Conservation (phyloP, 2,113 vertebrate genomes). For the Austrofundulus limnaeus region DNA sequence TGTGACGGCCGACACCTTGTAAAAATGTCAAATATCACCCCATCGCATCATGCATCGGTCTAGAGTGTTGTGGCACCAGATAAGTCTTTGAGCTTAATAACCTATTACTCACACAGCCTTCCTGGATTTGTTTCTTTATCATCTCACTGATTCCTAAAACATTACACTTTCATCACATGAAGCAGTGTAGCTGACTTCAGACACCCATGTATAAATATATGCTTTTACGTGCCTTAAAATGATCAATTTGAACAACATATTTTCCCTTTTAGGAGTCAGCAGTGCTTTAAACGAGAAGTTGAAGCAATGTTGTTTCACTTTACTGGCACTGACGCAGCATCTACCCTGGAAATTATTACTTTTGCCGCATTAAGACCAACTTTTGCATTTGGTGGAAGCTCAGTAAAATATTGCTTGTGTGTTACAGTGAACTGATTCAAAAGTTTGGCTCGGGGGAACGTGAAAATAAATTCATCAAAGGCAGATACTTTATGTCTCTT, state of each 20-base stretch:
- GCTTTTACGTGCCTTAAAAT: too few relatives aligned
- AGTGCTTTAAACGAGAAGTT: not conserved
- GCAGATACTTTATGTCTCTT: slow-evolving; percentile 1
- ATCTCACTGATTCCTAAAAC: slow-evolving; percentile 7
- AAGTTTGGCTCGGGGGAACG: slow-evolving; percentile 4
- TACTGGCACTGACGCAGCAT: not conserved
- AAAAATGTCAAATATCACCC: slow-evolving; percentile 18
- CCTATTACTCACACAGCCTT: slow-evolving; percentile 7
- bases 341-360: not conserved
- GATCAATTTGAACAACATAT: too few relatives aligned
- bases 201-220: too few relatives aligned
- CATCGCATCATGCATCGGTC: slow-evolving; percentile 4
- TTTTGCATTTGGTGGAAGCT: not conserved
- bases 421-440: slow-evolving; percentile 11
- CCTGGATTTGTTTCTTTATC: not conserved
- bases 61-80: slow-evolving; percentile 15
- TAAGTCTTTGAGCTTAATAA: slow-evolving; percentile 14
- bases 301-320: not conserved
- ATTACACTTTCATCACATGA: slow-evolving; percentile 7
- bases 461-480: slow-evolving; percentile 28
- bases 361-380: not conserved
- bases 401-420: not conserved
- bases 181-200: not conserved
- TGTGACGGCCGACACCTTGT: slow-evolving; percentile 1
- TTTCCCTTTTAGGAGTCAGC: too few relatives aligned